Evolutionary conservation across 1,140 invertebrate genomes (phyloP).

Genomic region (Penaeus japonicus): DNA sequence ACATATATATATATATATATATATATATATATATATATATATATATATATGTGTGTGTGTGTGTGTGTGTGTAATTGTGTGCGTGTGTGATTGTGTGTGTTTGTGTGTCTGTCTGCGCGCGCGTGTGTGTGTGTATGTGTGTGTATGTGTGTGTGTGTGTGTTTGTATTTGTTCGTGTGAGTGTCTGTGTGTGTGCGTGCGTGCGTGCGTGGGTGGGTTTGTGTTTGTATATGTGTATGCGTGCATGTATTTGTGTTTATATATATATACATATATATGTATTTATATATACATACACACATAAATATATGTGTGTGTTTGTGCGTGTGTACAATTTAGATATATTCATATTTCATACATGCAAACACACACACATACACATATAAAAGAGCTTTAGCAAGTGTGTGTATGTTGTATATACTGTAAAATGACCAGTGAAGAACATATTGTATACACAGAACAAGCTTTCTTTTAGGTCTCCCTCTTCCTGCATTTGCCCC

Average conservation of each 20-base stretch:
- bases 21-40: conserved; percentile 6
- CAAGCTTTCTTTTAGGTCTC: no score
- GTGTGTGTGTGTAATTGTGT: not conserved
- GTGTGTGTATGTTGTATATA: no score
- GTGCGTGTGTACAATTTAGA: no score
- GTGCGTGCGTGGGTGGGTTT: no score
- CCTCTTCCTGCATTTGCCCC: no score
- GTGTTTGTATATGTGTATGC: not conserved
- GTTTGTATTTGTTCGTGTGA: not conserved
- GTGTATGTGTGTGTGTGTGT: not conserved
- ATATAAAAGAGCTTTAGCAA: no score
- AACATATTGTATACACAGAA: no score
- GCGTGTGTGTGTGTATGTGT: not conserved
- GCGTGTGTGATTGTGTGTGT: not conserved
- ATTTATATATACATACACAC: not conserved
- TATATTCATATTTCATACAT: not conserved
- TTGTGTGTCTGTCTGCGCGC: not conserved
- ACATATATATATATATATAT: not conserved
- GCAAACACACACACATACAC: no score
- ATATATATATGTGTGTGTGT: not conserved
- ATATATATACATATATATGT: not conserved
- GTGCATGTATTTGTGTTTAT: not conserved
- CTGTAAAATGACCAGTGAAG: no score
- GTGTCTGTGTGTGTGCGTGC: not conserved
- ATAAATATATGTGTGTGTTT: not conserved